Evolutionary conservation across 2,797 vertebrate genomes (phyloP).

Genomic region (Micrastur ruficollis): DNA sequence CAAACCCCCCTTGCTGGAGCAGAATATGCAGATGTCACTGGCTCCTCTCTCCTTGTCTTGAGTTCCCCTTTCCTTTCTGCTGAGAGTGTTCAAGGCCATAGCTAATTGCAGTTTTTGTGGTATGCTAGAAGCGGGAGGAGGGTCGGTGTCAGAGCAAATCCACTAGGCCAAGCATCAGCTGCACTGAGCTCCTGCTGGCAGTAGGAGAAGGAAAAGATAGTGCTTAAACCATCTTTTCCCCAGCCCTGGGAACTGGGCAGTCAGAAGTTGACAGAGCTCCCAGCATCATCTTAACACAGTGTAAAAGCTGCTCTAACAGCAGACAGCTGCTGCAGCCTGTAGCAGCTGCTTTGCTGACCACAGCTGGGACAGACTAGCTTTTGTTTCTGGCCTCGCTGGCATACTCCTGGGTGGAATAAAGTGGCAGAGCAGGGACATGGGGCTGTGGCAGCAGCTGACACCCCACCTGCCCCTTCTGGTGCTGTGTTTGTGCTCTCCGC

Average conservation of each 20-base stretch:
- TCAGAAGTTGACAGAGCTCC: background rate
- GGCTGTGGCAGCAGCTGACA: background rate
- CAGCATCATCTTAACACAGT: background rate
- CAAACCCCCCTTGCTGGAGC: background rate
- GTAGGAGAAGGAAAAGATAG: background rate
- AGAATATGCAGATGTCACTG: background rate
- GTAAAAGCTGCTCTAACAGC: background rate
- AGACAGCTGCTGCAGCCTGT: background rate
- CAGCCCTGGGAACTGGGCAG: background rate
- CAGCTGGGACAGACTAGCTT: background rate
- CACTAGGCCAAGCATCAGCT: background rate
- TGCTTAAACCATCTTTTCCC: background rate
- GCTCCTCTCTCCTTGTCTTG: background rate
- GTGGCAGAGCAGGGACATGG: background rate
- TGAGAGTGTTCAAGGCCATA: background rate
- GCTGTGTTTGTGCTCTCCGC: background rate
- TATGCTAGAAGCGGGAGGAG: background rate
- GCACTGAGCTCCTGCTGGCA: background rate
- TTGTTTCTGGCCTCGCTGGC: background rate
- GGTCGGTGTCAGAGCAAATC: background rate
- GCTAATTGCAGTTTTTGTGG: background rate
- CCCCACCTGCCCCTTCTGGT: background rate
- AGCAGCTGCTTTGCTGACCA: constrained; percentile 18
- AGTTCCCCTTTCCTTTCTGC: background rate
- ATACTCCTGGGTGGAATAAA: background rate